These are phyloP conservation scores for Lagocephalus sceleratus DNA, from an alignment of 2,797 vertebrate species.

Conservation along the genomic window DNA sequence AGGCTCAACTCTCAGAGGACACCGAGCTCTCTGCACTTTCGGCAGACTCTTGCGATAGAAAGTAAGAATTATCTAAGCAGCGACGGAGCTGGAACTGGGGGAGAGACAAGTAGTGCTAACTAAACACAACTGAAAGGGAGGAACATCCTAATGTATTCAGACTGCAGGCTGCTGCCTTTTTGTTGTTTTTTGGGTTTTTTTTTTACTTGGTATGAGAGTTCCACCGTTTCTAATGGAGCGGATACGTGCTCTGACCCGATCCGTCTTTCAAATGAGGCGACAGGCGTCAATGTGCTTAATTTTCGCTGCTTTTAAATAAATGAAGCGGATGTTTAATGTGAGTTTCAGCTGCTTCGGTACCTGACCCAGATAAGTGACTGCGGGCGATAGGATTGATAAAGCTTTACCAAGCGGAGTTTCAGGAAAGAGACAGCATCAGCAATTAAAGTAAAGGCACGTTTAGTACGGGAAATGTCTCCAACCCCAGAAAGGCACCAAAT, in stretches of 20 bases:
- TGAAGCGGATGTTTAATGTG: background rate
- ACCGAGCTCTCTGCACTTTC: slow-evolving; percentile 36
- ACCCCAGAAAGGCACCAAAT: slow-evolving; percentile 1
- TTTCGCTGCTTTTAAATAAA: no score
- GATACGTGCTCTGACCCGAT: slow-evolving; percentile 5
- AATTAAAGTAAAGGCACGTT: background rate
- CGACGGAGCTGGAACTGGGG: slow-evolving; percentile 13
- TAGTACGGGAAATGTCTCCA: slow-evolving; percentile 2
- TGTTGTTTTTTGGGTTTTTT: no score
- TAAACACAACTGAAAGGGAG: slow-evolving; percentile 19
- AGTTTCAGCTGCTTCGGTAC: background rate
- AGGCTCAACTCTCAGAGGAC: slow-evolving; percentile 46
- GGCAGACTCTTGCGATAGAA: slow-evolving; percentile 48
- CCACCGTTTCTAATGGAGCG: slow-evolving; percentile 1
- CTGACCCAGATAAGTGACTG: slow-evolving; percentile 5
- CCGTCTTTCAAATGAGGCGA: slow-evolving; percentile 9
- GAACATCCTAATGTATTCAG: slow-evolving; percentile 27
- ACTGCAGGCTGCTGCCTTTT: slow-evolving; percentile 13
- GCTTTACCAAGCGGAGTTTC: background rate
- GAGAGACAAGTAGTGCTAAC: slow-evolving; percentile 23
- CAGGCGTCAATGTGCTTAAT: no score
- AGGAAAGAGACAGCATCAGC: slow-evolving; percentile 1
- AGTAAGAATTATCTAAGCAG: slow-evolving; percentile 39
- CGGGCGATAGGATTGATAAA: slow-evolving; percentile 4
- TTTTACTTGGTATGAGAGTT: slow-evolving; percentile 1